Evolutionary conservation across 2,797 vertebrate species (phyloP).

Genomic region (Remorina albescens): DNA sequence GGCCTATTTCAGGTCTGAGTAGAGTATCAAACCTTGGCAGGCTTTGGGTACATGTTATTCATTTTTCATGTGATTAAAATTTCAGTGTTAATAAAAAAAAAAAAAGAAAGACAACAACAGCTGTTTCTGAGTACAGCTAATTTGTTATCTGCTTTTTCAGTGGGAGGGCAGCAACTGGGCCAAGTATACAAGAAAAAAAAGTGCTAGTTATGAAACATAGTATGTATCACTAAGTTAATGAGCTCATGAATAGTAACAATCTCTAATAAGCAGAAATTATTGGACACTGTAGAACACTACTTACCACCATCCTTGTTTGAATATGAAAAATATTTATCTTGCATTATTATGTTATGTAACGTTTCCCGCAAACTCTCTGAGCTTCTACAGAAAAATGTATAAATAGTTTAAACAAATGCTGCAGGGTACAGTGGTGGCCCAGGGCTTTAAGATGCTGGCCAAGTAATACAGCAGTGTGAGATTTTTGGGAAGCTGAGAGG

Average conservation of each 20-base stretch:
- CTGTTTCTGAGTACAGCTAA: slow-evolving; percentile 12
- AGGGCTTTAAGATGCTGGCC: not conserved
- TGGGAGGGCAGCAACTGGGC: slow-evolving; percentile 29
- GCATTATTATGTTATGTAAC: not conserved
- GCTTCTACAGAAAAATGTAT: not conserved
- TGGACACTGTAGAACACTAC: not conserved
- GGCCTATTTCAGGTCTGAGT: slow-evolving; percentile 50
- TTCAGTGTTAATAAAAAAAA: slow-evolving; percentile 33
- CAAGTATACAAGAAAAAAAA: slow-evolving; percentile 12
- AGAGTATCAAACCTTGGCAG: slow-evolving; percentile 33
- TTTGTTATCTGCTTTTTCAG: slow-evolving; percentile 33
- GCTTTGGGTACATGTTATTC: slow-evolving; percentile 35
- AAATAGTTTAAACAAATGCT: not conserved
- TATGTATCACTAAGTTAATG: slow-evolving; percentile 18
- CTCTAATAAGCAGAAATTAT: not conserved
- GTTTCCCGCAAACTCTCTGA: not conserved
- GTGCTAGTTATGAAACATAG: slow-evolving; percentile 25
- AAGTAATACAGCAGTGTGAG: not conserved
- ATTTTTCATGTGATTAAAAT: slow-evolving; percentile 61
- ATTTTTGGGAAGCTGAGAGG: not conserved
- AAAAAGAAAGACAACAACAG: slow-evolving; percentile 18
- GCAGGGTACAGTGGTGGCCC: not conserved
- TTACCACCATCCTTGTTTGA: not conserved
- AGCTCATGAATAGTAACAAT: slow-evolving; percentile 35
- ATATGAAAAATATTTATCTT: not conserved